These are phyloP conservation scores for Bradypus variegatus DNA, from an alignment of 2,797 vertebrate species.

Conservation along the genomic window DNA sequence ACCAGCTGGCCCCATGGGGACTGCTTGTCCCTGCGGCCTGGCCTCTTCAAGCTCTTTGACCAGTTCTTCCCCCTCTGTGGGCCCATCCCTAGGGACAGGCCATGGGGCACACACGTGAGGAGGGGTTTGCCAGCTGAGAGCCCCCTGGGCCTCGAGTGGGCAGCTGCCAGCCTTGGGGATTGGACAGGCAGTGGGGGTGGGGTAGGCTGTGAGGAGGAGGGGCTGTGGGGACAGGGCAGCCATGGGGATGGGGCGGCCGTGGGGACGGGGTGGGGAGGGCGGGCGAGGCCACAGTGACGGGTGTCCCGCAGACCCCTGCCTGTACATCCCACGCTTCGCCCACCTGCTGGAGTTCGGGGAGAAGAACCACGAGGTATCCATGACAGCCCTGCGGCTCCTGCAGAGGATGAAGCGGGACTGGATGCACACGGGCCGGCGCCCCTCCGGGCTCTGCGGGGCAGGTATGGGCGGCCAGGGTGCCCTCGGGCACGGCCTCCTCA, in stretches of 20 bases:
- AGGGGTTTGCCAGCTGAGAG: no score
- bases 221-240: no score
- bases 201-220: no score
- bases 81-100: neutral
- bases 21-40: no score
- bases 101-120: no score
- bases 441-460: slow-evolving; percentile 95
- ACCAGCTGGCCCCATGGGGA: neutral
- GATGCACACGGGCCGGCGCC: slow-evolving; percentile 97
- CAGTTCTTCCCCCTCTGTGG: neutral
- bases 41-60: neutral
- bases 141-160: neutral
- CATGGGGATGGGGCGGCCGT: no score
- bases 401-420: slow-evolving; percentile 99
- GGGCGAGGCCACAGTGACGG: neutral
- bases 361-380: slow-evolving; percentile 96
- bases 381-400: slow-evolving; percentile 91
- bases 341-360: slow-evolving; percentile 96
- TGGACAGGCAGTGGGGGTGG: no score
- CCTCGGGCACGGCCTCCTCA: no score
- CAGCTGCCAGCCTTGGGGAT: neutral
- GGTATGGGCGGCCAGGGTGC: slow-evolving; percentile 71
- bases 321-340: slow-evolving; percentile 96
- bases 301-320: slow-evolving; percentile 85
- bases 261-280: no score